A percentile compares a stretch with the other conserved stretches of the same genome.
Evolutionary conservation across 2,113 vertebrate species (phyloP).

Genomic region (Fregetta grallaria): DNA sequence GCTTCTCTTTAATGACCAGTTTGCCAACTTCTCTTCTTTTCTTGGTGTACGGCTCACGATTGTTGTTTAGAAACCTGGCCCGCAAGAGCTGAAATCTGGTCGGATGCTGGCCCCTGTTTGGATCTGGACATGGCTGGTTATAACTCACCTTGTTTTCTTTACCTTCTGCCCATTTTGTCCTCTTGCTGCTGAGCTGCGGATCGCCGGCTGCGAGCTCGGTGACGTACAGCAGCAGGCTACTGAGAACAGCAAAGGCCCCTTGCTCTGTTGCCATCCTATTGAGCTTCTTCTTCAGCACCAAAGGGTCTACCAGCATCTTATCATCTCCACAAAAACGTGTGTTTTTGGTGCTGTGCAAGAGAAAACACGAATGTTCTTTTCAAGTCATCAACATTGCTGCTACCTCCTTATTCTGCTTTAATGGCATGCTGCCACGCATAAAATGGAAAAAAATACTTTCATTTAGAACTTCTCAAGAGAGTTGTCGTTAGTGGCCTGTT

Average conservation of each 20-base stretch:
- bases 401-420: constrained; percentile 24
- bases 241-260: constrained; percentile 78
- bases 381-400: constrained; percentile 4
- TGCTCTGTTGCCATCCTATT: constrained; percentile 65
- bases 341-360: constrained; percentile 73
- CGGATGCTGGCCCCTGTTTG: constrained; percentile 48
- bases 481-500: constrained; percentile 28
- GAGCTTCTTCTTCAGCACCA: constrained; percentile 79
- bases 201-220: neutral
- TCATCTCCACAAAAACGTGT: neutral
- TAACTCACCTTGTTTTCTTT: neutral
- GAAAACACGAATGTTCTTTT: constrained; percentile 69
- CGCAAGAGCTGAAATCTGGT: constrained; percentile 88
- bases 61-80: constrained; percentile 82
- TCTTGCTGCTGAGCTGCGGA: constrained; percentile 2
- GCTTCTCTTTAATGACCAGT: constrained; percentile 74
- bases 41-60: constrained; percentile 75
- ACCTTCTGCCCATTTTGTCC: constrained; percentile 26
- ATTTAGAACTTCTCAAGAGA: neutral
- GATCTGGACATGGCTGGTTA: neutral
- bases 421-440: neutral
- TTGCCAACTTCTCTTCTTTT: constrained; percentile 84
- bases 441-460: constrained; percentile 3
- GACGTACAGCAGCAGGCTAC: constrained; percentile 83
- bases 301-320: constrained; percentile 56